Conservation (phyloP, 2,888 invertebrate species). For the Ceriagrion tenellum region DNA sequence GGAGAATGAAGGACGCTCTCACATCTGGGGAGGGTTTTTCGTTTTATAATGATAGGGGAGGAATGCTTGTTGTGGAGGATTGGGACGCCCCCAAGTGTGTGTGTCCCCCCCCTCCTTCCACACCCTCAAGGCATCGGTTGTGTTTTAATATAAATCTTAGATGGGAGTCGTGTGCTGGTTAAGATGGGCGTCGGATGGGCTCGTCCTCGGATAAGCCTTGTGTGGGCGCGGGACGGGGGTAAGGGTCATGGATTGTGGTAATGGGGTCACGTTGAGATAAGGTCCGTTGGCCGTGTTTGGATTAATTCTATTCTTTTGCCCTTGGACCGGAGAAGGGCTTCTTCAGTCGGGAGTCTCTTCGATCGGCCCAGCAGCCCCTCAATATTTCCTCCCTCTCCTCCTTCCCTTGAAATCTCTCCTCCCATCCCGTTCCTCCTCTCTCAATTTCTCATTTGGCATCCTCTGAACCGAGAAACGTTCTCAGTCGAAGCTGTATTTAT, state of each 20-base stretch:
- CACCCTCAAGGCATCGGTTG: not conserved
- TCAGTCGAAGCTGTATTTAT: slow-evolving; percentile 1
- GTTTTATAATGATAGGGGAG: slow-evolving; percentile 51
- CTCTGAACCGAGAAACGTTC: not conserved
- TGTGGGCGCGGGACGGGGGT: not conserved
- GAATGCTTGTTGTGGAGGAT: not conserved
- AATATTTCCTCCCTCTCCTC: not conserved
- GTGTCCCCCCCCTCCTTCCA: not conserved
- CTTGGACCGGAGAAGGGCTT: not conserved
- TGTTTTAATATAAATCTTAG: slow-evolving; percentile 45
- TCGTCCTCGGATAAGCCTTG: not conserved
- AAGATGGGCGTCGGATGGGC: not conserved
- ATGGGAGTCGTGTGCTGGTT: not conserved
- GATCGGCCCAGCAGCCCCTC: not conserved
- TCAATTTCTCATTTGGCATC: not conserved
- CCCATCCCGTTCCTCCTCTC: not conserved
- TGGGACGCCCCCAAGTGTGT: not conserved
- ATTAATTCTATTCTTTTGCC: not conserved
- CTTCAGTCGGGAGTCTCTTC: not conserved
- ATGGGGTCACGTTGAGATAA: slow-evolving; percentile 8
- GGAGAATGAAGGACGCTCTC: slow-evolving; percentile 29
- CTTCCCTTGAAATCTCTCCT: not conserved
- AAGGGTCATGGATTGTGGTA: slow-evolving; percentile 4
- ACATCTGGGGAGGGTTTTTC: not conserved
- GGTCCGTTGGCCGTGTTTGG: not conserved